Evolutionary conservation across 1,140 invertebrate genomes (phyloP).

Genomic region (Chelonus insularis): DNA sequence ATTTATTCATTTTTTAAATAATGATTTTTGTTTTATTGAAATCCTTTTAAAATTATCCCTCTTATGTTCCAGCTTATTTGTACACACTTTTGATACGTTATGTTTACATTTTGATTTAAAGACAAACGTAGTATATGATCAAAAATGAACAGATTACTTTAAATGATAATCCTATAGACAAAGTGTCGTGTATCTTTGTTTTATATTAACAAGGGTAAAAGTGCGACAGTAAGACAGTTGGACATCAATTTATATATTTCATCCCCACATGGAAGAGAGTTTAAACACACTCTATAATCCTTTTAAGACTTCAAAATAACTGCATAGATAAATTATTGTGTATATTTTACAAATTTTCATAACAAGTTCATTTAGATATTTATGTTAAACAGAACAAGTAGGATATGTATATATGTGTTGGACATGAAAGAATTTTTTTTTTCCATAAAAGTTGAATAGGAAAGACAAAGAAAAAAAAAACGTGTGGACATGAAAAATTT

Average conservation of each 20-base stretch:
- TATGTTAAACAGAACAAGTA: too few relatives aligned
- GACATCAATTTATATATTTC: too few relatives aligned
- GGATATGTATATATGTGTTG: too few relatives aligned
- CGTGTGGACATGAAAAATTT: slow-evolving; percentile 49
- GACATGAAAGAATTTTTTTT: neutral
- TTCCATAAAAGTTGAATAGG: slow-evolving; percentile 4
- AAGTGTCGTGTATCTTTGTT: slow-evolving; percentile 44
- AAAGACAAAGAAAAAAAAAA: neutral
- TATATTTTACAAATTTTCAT: too few relatives aligned
- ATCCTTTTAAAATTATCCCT: slow-evolving; percentile 47
- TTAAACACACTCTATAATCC: too few relatives aligned
- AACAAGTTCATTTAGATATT: too few relatives aligned
- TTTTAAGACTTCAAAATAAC: too few relatives aligned
- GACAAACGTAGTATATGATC: slow-evolving; percentile 9
- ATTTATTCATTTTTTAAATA: neutral
- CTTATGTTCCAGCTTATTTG: slow-evolving; percentile 36
- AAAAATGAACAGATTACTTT: slow-evolving; percentile 45
- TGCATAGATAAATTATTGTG: too few relatives aligned
- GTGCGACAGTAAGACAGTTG: neutral
- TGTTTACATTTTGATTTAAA: slow-evolving; percentile 46
- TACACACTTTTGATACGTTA: slow-evolving; percentile 32
- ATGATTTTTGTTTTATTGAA: slow-evolving; percentile 16
- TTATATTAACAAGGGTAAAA: neutral
- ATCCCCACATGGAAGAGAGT: too few relatives aligned
- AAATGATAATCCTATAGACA: slow-evolving; percentile 58